Conservation (phyloP, 2,888 invertebrate genomes). For the Panzeria rudis region DNA sequence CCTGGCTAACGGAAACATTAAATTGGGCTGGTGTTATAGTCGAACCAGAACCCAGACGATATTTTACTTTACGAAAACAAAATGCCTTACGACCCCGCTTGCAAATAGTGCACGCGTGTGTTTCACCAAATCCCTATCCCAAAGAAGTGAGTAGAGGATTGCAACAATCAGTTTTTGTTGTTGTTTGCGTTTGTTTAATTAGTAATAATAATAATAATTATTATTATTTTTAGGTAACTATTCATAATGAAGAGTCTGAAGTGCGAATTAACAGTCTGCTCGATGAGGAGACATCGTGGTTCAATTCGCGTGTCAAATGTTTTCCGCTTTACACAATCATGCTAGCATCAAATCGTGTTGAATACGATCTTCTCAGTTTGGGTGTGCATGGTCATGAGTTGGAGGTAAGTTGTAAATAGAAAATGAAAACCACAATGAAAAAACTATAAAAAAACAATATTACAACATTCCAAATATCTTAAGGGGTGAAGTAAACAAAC, state of each 20-base stretch:
- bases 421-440: constrained; percentile 1
- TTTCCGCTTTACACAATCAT: constrained; percentile 93
- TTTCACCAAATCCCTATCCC: constrained; percentile 90
- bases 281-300: constrained; percentile 85
- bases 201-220: background rate
- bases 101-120: constrained; percentile 90
- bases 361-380: constrained; percentile 89
- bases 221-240: constrained; percentile 82
- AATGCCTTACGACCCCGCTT: constrained; percentile 86
- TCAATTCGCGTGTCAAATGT: constrained; percentile 91
- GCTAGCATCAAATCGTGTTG: constrained; percentile 89
- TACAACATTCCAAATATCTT: constrained; percentile 12
- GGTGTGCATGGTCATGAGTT: constrained; percentile 84
- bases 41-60: constrained; percentile 91
- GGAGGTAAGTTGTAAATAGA: constrained; percentile 77
- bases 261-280: constrained; percentile 85
- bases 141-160: constrained; percentile 86
- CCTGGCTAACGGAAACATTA: constrained; percentile 88
- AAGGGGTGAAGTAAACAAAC: background rate
- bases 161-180: background rate
- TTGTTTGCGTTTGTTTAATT: constrained; percentile 34
- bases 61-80: constrained; percentile 87
- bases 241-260: constrained; percentile 84
- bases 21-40: constrained; percentile 91
- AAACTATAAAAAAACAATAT: background rate